Conservation (phyloP, 1,140 invertebrate species). For the Temnothorax longispinosus region DNA sequence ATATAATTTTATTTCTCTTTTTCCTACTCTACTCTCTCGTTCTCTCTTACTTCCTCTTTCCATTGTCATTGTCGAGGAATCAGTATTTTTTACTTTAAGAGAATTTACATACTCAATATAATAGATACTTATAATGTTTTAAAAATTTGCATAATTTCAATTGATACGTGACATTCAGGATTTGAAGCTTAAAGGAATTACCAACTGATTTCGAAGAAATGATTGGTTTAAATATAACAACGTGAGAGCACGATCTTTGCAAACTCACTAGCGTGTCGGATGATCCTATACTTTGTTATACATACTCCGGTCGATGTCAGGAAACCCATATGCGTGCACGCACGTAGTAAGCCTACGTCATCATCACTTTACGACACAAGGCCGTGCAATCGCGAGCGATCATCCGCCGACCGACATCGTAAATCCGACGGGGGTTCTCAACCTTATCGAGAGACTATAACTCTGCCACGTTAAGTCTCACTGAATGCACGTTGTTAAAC, state of each 20-base stretch:
- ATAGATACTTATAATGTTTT: not conserved
- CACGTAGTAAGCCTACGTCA: conserved; percentile 75
- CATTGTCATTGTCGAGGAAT: not conserved
- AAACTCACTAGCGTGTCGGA: conserved; percentile 13
- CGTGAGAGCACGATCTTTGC: no score
- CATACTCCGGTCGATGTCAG: conserved; percentile 67
- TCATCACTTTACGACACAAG: conserved; percentile 85
- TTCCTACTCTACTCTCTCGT: not conserved
- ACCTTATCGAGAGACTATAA: conserved; percentile 81
- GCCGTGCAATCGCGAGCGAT: conserved; percentile 85
- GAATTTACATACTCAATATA: not conserved
- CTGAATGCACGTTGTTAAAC: conserved; percentile 60
- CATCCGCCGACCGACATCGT: conserved; percentile 83
- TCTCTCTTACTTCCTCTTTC: not conserved
- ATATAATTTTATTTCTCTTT: not conserved
- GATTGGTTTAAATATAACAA: not conserved
- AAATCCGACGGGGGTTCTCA: conserved; percentile 84
- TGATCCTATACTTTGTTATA: conserved; percentile 45
- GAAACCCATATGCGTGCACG: conserved; percentile 67
- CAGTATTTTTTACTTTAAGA: not conserved
- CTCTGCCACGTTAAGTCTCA: conserved; percentile 64
- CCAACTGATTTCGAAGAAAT: not conserved
- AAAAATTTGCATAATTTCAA: not conserved
- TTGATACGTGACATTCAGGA: not conserved
- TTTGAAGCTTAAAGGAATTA: not conserved